These are phyloP conservation scores for Leptestheria dahalacensis DNA, from an alignment of 1,140 invertebrate genomes.

Conservation along the genomic window DNA sequence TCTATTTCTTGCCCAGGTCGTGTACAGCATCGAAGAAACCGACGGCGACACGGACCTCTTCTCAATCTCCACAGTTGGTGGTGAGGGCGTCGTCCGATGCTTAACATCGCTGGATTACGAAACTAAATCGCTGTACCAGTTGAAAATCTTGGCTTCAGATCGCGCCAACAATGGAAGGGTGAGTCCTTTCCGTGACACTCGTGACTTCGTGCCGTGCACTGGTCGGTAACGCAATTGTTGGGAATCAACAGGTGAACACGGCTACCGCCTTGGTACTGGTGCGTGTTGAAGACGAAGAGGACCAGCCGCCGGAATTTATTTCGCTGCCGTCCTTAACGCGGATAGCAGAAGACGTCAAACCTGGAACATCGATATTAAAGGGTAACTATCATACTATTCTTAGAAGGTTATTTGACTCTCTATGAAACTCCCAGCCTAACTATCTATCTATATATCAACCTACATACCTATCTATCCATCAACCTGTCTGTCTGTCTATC, in stretches of 20 bases:
- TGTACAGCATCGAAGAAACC: slow-evolving; percentile 47
- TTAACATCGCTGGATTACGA: slow-evolving; percentile 70
- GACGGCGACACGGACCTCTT: slow-evolving; percentile 61
- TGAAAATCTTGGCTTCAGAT: slow-evolving; percentile 68
- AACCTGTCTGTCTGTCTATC: too few species aligned
- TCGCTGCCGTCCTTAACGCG: slow-evolving; percentile 68
- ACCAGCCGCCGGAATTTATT: slow-evolving; percentile 79
- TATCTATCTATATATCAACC: too few species aligned
- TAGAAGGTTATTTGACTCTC: slow-evolving; percentile 6
- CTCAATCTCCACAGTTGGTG: slow-evolving; percentile 62
- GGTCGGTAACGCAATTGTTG: background rate
- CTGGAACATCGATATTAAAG: slow-evolving; percentile 64
- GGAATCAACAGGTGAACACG: slow-evolving; percentile 45
- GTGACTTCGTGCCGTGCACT: background rate
- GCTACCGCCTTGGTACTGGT: slow-evolving; percentile 74
- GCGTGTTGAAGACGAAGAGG: slow-evolving; percentile 74
- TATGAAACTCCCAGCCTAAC: slow-evolving; percentile 21
- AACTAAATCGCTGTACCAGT: slow-evolving; percentile 68
- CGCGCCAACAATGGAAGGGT: slow-evolving; percentile 59
- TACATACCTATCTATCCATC: too few species aligned
- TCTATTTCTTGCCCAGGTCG: slow-evolving; percentile 25
- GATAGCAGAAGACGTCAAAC: slow-evolving; percentile 65
- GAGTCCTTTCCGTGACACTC: slow-evolving; percentile 21
- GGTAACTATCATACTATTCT: slow-evolving; percentile 35
- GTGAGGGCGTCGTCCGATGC: slow-evolving; percentile 69